A percentile compares a stretch with the other conserved stretches of the same genome.
Conservation (phyloP, 35 echinoderm and acorn worm genomes). For the Anneissia japonica region DNA sequence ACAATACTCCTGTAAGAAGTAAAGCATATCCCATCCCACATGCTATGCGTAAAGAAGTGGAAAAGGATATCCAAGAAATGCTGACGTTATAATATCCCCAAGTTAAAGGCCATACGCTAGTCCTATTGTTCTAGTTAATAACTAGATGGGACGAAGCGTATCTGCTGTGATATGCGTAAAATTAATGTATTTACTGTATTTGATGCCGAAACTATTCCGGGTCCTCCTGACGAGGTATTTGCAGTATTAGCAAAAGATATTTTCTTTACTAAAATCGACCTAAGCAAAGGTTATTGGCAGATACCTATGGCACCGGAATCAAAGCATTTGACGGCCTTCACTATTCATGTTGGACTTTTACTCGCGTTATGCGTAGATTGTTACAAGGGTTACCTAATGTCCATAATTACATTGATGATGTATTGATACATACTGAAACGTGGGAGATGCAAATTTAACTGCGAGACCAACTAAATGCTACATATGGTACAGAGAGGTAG, state of each 20-base stretch:
- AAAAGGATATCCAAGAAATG: conserved; percentile 27
- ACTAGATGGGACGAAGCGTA: conserved; percentile 1
- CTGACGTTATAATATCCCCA: not conserved
- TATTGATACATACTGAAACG: conserved; percentile 22
- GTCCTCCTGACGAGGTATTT: conserved; percentile 12
- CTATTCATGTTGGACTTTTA: not conserved
- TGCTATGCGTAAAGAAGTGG: conserved; percentile 12
- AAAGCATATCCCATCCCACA: conserved; percentile 55
- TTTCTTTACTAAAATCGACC: conserved; percentile 17
- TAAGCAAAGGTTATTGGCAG: conserved; percentile 18
- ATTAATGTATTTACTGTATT: not conserved
- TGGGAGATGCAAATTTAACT: conserved; percentile 16
- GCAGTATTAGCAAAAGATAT: not conserved
- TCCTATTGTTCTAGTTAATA: conserved; percentile 9
- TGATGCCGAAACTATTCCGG: conserved; percentile 11
- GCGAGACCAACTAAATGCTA: conserved; percentile 25
- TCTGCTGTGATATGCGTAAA: conserved; percentile 11
- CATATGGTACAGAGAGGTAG: conserved; percentile 20
- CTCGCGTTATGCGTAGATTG: not conserved
- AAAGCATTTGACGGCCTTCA: not conserved
- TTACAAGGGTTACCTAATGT: not conserved
- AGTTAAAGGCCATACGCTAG: not conserved
- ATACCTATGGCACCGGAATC: not conserved
- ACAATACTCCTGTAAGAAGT: conserved; percentile 8
- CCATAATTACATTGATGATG: conserved; percentile 35